Percentiles rank a stretch among this genome's conserved stretches.
phyloP scores from a whole-genome alignment of 2,113 vertebrate genomes.

The Elachura formosa region DNA sequence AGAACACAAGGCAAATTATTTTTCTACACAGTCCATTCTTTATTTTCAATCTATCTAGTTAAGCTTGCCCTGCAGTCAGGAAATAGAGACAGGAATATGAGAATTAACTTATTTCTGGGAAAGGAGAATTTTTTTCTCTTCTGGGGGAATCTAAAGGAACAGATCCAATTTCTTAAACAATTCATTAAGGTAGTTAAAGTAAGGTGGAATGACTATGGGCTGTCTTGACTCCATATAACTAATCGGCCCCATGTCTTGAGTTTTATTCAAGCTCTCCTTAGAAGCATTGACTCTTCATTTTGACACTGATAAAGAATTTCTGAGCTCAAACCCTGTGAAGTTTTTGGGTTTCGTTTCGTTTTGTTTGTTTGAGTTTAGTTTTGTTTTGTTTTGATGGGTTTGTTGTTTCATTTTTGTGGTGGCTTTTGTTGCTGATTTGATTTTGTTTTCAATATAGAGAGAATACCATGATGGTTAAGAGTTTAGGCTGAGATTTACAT shows the following conservation, averaged over 20 bases:
- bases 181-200: background rate
- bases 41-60: background rate
- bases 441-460: background rate
- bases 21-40: background rate
- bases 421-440: background rate
- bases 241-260: background rate
- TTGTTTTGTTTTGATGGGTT: background rate
- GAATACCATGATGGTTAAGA: background rate
- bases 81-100: background rate
- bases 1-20: background rate
- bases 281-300: background rate
- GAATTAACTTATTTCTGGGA: background rate
- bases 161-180: background rate
- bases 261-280: background rate
- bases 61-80: background rate
- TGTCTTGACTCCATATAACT: background rate
- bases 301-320: background rate
- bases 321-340: background rate
- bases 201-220: background rate
- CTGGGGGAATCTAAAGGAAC: background rate
- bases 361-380: background rate
- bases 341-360: rapidly evolving
- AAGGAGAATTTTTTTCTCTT: background rate
- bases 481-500: background rate
- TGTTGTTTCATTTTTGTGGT: background rate